Conservation (phyloP, 2,888 invertebrate genomes). For the Andricus curvator region DNA sequence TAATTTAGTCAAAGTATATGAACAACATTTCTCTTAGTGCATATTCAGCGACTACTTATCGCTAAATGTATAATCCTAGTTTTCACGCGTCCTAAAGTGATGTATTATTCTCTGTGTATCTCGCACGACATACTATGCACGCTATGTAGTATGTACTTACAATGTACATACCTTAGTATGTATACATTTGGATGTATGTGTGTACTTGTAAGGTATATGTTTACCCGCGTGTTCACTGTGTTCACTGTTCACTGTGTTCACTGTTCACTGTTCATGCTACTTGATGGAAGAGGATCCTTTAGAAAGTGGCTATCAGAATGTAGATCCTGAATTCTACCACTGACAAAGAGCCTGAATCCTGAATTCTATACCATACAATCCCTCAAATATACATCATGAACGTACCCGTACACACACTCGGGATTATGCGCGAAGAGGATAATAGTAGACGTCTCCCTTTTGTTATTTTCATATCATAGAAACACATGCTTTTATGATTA, state of each 20-base stretch:
- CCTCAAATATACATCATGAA: constrained; percentile 25
- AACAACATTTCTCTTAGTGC: constrained; percentile 12
- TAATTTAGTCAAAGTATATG: not conserved
- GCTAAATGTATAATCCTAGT: constrained; percentile 31
- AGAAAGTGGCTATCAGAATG: constrained; percentile 38
- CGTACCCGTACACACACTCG: not conserved
- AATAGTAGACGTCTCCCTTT: not conserved
- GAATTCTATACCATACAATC: constrained; percentile 30
- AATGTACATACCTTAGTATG: not conserved
- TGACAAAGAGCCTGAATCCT: constrained; percentile 29
- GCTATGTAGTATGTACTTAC: not conserved
- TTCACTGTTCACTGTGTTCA: not conserved
- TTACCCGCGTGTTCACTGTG: constrained; percentile 17
- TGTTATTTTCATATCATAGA: not conserved
- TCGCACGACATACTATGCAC: constrained; percentile 10
- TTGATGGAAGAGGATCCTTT: constrained; percentile 37
- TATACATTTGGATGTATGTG: not conserved
- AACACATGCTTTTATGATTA: constrained; percentile 15
- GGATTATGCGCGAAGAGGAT: not conserved
- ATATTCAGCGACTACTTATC: constrained; percentile 32
- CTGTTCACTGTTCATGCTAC: constrained; percentile 7
- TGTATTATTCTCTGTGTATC: constrained; percentile 33
- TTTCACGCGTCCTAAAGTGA: constrained; percentile 35
- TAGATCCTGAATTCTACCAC: constrained; percentile 36
- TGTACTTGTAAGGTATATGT: constrained; percentile 22